Conservation (phyloP, 2,888 invertebrate species). For the Pollenia amentaria region DNA sequence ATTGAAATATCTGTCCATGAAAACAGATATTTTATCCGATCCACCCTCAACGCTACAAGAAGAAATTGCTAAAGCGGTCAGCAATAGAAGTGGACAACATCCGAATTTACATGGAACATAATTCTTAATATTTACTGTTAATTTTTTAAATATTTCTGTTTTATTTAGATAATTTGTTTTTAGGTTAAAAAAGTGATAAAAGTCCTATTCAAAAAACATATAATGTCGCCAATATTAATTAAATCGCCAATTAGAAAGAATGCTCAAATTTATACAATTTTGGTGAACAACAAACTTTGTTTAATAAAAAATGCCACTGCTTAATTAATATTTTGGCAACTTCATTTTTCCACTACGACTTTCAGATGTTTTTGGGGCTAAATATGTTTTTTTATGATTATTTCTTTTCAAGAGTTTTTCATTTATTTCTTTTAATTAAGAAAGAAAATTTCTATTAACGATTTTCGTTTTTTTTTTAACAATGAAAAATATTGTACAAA, state of each 20-base stretch:
- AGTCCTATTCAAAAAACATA: neutral
- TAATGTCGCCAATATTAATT: neutral
- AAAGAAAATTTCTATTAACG: constrained; percentile 26
- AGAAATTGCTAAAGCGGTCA: constrained; percentile 92
- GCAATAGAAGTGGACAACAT: constrained; percentile 82
- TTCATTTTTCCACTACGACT: neutral
- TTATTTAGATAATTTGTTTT: constrained; percentile 45
- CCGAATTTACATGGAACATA: constrained; percentile 83
- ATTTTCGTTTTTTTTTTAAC: constrained; percentile 51
- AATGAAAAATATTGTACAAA: constrained; percentile 72
- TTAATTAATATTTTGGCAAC: neutral
- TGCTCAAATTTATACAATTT: constrained; percentile 16
- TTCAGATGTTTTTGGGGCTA: constrained; percentile 19
- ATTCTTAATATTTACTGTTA: constrained; percentile 57
- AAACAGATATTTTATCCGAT: constrained; percentile 95
- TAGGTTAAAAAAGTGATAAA: constrained; percentile 37
- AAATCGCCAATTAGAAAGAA: neutral
- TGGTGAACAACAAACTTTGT: neutral
- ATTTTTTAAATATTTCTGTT: constrained; percentile 20
- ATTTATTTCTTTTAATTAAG: constrained; percentile 20
- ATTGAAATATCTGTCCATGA: constrained; percentile 94
- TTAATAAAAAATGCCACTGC: constrained; percentile 1
- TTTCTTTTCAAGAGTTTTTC: constrained; percentile 16
- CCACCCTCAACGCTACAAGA: constrained; percentile 93
- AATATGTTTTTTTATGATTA: constrained; percentile 18